phyloP scores from a whole-genome alignment of 2,113 vertebrate species.

The Noctilio leporinus region DNA sequence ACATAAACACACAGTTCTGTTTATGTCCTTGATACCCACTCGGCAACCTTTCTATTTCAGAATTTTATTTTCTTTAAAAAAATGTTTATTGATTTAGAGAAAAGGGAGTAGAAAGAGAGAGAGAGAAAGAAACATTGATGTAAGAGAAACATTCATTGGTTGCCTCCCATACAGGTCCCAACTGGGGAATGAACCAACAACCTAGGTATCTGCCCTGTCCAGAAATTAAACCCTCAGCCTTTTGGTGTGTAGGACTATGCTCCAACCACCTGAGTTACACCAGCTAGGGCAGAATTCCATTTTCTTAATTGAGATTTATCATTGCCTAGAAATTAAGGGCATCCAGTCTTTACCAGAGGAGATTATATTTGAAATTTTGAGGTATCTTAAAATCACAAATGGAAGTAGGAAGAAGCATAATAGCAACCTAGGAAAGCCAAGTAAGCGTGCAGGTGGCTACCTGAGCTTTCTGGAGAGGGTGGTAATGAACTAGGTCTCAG shows the following conservation, averaged over 20 bases:
- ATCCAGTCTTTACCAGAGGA: neutral
- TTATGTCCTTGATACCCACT: neutral
- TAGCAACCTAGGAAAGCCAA: neutral
- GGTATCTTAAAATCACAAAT: neutral
- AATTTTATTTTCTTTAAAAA: neutral
- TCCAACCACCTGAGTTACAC: no score
- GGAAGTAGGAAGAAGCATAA: neutral
- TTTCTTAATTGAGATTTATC: constrained; percentile 17
- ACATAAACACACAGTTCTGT: neutral
- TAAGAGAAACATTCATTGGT: neutral
- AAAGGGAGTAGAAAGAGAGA: no score
- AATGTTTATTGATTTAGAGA: no score
- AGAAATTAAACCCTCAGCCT: no score
- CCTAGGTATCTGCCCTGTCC: no score
- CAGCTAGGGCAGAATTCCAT: neutral
- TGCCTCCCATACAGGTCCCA: neutral
- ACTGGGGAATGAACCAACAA: neutral
- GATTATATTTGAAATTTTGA: neutral
- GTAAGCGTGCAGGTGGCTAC: neutral
- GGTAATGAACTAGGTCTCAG: neutral
- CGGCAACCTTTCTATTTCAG: neutral
- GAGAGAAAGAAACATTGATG: neutral
- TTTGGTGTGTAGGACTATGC: no score
- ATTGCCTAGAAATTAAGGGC: neutral
- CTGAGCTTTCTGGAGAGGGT: neutral